These are phyloP conservation scores for Parnassius smintheus DNA, from an alignment of 2,888 invertebrate genomes.

Conservation along the genomic window DNA sequence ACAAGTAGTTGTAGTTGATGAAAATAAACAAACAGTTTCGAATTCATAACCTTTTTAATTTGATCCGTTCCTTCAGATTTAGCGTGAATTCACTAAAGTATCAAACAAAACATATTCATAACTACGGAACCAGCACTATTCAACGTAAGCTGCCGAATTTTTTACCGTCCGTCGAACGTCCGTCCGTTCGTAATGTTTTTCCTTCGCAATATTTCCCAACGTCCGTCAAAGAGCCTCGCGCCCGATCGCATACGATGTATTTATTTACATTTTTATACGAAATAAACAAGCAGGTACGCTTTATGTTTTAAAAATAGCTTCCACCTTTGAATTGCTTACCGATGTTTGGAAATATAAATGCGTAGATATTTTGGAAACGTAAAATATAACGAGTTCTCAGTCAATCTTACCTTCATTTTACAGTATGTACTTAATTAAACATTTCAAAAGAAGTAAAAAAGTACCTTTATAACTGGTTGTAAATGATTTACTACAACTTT, in stretches of 20 bases:
- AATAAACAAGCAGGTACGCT: slow-evolving; percentile 27
- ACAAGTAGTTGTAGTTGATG: too few relatives aligned
- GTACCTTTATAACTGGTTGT: too few relatives aligned
- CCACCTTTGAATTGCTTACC: slow-evolving; percentile 4
- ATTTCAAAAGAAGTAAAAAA: too few relatives aligned
- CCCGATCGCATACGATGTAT: slow-evolving; percentile 30
- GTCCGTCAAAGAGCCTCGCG: slow-evolving; percentile 35
- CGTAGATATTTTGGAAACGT: too few relatives aligned
- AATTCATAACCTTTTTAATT: too few relatives aligned
- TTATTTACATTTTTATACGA: slow-evolving; percentile 36
- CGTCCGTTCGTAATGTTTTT: slow-evolving; percentile 33
- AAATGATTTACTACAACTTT: too few relatives aligned
- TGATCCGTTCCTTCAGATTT: too few relatives aligned
- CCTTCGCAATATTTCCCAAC: slow-evolving; percentile 32
- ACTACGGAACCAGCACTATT: slow-evolving; percentile 15
- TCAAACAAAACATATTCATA: neutral
- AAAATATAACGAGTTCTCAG: too few relatives aligned
- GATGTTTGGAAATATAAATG: neutral
- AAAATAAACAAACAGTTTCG: too few relatives aligned
- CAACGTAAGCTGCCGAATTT: slow-evolving; percentile 1
- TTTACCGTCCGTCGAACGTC: slow-evolving; percentile 23
- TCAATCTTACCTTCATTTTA: too few relatives aligned
- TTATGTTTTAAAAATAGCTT: slow-evolving; percentile 14
- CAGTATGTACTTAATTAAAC: too few relatives aligned
- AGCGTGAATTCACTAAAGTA: neutral